Percentiles rank a stretch among this genome's conserved stretches.
phyloP scores from a whole-genome alignment of 1,140 invertebrate genomes.

The Tribolium castaneum region DNA sequence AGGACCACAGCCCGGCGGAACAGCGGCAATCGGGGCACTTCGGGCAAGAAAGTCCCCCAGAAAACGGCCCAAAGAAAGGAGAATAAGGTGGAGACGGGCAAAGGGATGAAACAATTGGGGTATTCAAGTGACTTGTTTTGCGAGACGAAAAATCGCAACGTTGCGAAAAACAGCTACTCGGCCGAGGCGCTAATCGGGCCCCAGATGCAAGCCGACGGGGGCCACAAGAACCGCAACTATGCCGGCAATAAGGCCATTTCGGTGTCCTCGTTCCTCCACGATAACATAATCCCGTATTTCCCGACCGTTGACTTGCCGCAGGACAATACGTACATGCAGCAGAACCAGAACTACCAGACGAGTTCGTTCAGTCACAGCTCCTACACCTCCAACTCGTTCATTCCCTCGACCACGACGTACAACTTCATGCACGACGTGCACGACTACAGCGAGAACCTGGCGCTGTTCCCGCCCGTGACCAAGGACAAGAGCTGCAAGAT shows the following conservation, averaged over 20 bases:
- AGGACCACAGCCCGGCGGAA: constrained; percentile 50
- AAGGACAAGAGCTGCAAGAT: constrained; percentile 32
- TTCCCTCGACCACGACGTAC: constrained; percentile 54
- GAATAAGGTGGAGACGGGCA: constrained; percentile 26
- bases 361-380: constrained; percentile 53
- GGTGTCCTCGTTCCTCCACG: constrained; percentile 53
- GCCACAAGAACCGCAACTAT: constrained; percentile 55
- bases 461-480: constrained; percentile 41
- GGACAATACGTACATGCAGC: constrained; percentile 54
- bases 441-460: constrained; percentile 49
- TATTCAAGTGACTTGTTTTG: constrained; percentile 47
- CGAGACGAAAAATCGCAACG: constrained; percentile 50
- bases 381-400: constrained; percentile 54
- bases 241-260: constrained; percentile 52
- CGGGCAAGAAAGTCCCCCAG: constrained; percentile 44
- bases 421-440: constrained; percentile 57
- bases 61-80: constrained; percentile 28
- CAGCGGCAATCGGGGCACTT: constrained; percentile 50
- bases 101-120: constrained; percentile 22
- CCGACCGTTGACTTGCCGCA: constrained; percentile 56
- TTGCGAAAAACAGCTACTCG: constrained; percentile 67
- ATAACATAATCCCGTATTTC: constrained; percentile 59
- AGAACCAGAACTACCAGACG: constrained; percentile 55
- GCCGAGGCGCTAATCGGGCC: constrained; percentile 70
- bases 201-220: constrained; percentile 49